A percentile compares a stretch with the other conserved stretches of the same genome.
Evolutionary conservation across 2,113 vertebrate genomes (phyloP).

Genomic region (Lophius piscatorius): DNA sequence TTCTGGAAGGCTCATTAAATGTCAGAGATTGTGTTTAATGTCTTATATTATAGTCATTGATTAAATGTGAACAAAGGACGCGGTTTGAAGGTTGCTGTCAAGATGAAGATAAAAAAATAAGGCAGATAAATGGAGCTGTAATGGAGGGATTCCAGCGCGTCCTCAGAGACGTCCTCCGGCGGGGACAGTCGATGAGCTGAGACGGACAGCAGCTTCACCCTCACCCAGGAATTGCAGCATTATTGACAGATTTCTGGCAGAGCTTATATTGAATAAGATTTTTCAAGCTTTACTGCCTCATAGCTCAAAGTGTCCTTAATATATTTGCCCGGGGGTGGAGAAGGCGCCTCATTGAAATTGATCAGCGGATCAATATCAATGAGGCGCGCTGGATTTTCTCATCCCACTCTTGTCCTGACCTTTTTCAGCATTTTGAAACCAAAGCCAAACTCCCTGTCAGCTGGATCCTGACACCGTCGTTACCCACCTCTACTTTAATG

Average conservation of each 20-base stretch:
- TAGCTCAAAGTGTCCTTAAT: constrained; percentile 36
- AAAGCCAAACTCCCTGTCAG: constrained; percentile 5
- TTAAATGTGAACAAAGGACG: too few species aligned
- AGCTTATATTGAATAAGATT: constrained; percentile 22
- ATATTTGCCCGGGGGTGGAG: constrained; percentile 25
- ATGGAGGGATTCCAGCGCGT: neutral
- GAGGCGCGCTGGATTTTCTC: constrained; percentile 31
- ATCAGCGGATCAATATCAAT: constrained; percentile 52
- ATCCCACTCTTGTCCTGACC: constrained; percentile 19
- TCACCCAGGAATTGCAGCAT: neutral
- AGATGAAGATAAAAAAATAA: neutral
- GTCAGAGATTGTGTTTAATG: too few species aligned
- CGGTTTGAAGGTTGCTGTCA: neutral
- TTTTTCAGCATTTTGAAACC: constrained; percentile 1
- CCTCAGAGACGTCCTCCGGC: neutral
- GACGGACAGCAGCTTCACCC: constrained; percentile 9
- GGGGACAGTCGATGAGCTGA: neutral
- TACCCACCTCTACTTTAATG: neutral
- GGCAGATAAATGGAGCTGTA: neutral
- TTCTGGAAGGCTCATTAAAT: too few species aligned
- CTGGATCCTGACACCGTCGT: neutral
- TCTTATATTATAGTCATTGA: too few species aligned
- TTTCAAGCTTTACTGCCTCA: constrained; percentile 38
- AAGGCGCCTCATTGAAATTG: too few species aligned
- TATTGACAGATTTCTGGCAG: constrained; percentile 25